phyloP scores from a whole-genome alignment of 2,888 invertebrate species.

The Ecdyonurus torrentis region DNA sequence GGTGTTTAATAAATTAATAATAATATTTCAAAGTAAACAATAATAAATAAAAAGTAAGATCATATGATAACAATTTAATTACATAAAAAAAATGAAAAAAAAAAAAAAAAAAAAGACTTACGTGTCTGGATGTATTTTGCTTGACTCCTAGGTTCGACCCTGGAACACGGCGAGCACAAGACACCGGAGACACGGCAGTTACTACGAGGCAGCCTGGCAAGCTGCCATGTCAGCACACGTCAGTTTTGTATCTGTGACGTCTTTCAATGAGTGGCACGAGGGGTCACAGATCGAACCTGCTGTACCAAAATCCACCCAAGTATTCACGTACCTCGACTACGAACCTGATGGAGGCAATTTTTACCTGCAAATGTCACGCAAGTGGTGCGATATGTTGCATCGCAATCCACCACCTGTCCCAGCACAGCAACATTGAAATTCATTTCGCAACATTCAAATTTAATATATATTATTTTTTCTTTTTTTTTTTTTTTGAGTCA shows the following conservation, averaged over 20 bases:
- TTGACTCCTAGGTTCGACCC: slow-evolving; percentile 30
- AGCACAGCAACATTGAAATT: neutral
- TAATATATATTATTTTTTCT: no score
- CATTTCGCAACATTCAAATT: no score
- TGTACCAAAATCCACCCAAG: slow-evolving; percentile 25
- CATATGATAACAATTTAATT: no score
- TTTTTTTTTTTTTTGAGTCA: no score
- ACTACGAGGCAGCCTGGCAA: slow-evolving; percentile 45
- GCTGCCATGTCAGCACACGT: slow-evolving; percentile 38
- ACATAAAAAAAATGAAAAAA: no score
- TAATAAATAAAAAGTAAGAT: no score
- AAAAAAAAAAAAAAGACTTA: no score
- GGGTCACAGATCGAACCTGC: slow-evolving; percentile 59
- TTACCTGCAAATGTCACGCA: slow-evolving; percentile 44
- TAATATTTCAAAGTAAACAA: no score
- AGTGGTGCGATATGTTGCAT: slow-evolving; percentile 25
- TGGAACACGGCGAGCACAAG: slow-evolving; percentile 38
- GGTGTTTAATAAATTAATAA: no score
- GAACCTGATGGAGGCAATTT: slow-evolving; percentile 39
- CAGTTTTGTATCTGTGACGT: slow-evolving; percentile 43
- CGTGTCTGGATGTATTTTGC: no score
- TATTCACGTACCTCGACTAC: slow-evolving; percentile 37
- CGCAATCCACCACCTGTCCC: neutral
- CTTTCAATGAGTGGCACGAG: slow-evolving; percentile 60
- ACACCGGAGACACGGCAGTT: slow-evolving; percentile 36